Evolutionary conservation across 2,888 invertebrate genomes (phyloP).

Genomic region (Apamea epomidion): DNA sequence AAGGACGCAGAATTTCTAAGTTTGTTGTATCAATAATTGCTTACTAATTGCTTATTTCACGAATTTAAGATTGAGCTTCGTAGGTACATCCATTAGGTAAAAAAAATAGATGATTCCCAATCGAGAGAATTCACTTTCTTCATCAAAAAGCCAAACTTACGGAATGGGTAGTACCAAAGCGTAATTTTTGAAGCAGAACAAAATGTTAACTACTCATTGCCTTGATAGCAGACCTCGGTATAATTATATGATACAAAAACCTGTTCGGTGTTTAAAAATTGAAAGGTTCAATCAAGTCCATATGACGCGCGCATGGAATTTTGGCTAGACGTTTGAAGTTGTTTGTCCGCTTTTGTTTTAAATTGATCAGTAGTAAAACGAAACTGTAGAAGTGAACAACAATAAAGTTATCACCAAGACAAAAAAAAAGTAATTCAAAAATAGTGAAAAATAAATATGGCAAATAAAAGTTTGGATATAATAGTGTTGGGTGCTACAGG

Average conservation of each 20-base stretch:
- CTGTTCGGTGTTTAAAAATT: slow-evolving; percentile 1
- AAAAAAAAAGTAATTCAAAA: background rate
- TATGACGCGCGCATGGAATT: background rate
- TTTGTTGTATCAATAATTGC: no score
- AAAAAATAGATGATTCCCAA: no score
- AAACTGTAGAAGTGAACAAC: background rate
- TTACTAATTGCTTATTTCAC: no score
- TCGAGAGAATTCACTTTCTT: background rate
- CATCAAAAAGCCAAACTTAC: background rate
- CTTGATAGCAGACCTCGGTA: background rate
- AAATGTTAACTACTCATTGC: background rate
- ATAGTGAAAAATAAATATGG: slow-evolving; percentile 17
- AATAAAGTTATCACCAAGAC: background rate
- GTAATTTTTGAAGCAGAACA: background rate
- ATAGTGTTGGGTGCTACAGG: slow-evolving; percentile 77
- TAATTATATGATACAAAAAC: slow-evolving; percentile 2
- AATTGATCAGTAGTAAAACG: background rate
- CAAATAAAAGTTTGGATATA: slow-evolving; percentile 67
- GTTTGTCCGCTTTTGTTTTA: slow-evolving; percentile 19
- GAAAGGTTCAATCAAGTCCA: background rate
- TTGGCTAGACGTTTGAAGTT: background rate
- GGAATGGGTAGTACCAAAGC: background rate
- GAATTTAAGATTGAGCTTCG: no score
- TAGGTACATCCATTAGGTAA: no score
- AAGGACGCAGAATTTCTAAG: no score